A percentile compares a stretch with the other conserved stretches of the same genome.
Evolutionary conservation across 2,113 vertebrate species (phyloP).

Genomic region (Alces alces): DNA sequence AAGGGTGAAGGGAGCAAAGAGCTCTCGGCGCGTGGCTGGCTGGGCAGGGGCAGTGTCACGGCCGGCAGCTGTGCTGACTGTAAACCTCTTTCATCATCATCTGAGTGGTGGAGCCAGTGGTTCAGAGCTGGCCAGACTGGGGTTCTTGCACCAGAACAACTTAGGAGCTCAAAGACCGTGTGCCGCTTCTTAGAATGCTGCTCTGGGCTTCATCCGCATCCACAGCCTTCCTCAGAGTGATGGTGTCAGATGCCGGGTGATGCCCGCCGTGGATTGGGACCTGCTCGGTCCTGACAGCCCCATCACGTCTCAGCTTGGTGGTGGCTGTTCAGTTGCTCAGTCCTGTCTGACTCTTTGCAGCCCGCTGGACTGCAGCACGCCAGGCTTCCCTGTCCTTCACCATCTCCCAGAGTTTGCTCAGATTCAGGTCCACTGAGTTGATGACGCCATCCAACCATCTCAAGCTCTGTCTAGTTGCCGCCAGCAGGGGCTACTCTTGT

Average conservation of each 20-base stretch:
- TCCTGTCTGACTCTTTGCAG: too few species aligned
- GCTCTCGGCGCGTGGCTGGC: neutral
- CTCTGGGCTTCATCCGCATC: neutral
- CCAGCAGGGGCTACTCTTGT: neutral
- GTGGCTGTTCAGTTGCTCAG: too few species aligned
- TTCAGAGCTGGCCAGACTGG: neutral
- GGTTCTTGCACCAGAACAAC: neutral
- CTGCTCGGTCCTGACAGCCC: neutral
- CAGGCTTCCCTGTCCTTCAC: too few species aligned
- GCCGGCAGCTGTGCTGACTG: neutral
- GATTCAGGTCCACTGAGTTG: too few species aligned
- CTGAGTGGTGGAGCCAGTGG: neutral
- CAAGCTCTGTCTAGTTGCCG: too few species aligned
- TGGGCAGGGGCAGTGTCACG: accelerated
- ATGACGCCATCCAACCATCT: too few species aligned
- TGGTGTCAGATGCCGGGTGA: neutral
- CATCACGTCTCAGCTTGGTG: neutral
- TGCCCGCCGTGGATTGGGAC: accelerated
- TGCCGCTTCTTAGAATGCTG: neutral
- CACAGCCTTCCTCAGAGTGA: neutral
- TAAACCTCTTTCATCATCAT: neutral
- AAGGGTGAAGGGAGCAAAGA: too few species aligned
- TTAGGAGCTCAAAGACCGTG: neutral
- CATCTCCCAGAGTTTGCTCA: too few species aligned
- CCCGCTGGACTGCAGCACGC: too few species aligned